Percentiles rank a stretch among this genome's conserved stretches.
Conservation (phyloP, 2,797 vertebrate species). For the Moxostoma hubbsi region DNA sequence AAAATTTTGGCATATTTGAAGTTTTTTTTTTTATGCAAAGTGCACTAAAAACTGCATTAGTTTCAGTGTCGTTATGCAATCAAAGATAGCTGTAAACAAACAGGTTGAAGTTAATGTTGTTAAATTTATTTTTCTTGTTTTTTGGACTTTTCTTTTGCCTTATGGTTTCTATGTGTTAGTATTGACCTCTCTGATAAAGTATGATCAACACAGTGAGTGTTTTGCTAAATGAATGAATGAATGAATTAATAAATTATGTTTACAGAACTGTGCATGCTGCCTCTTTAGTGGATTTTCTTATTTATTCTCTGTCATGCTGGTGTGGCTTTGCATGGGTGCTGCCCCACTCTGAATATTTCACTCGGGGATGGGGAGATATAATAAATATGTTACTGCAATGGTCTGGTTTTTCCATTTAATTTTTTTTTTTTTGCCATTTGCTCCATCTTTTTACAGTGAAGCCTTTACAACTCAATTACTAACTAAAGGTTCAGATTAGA, state of each 20-base stretch:
- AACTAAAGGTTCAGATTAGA: neutral
- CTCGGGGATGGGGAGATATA: slow-evolving; percentile 12
- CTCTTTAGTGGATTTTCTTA: slow-evolving; percentile 44
- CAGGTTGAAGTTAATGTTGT: slow-evolving; percentile 21
- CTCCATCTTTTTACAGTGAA: neutral
- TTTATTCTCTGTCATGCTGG: slow-evolving; percentile 59
- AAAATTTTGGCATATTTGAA: neutral
- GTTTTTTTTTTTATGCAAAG: neutral
- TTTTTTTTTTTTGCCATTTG: neutral
- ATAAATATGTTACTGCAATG: neutral
- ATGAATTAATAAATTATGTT: slow-evolving; percentile 52
- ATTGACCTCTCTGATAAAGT: slow-evolving; percentile 16
- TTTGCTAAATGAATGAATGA: slow-evolving; percentile 52
- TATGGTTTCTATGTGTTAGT: slow-evolving; percentile 15
- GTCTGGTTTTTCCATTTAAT: neutral
- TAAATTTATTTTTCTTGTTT: neutral
- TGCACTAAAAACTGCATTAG: neutral
- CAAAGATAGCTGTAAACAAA: neutral
- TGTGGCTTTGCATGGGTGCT: slow-evolving; percentile 45
- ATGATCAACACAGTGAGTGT: slow-evolving; percentile 23
- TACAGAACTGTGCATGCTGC: slow-evolving; percentile 35
- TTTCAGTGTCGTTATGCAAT: neutral
- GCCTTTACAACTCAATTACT: too few species aligned
- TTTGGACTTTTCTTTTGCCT: neutral
- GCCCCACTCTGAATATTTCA: slow-evolving; percentile 68